These are phyloP conservation scores for Sarcophilus harrisii DNA, from an alignment of 2,797 vertebrate species.

Conservation along the genomic window DNA sequence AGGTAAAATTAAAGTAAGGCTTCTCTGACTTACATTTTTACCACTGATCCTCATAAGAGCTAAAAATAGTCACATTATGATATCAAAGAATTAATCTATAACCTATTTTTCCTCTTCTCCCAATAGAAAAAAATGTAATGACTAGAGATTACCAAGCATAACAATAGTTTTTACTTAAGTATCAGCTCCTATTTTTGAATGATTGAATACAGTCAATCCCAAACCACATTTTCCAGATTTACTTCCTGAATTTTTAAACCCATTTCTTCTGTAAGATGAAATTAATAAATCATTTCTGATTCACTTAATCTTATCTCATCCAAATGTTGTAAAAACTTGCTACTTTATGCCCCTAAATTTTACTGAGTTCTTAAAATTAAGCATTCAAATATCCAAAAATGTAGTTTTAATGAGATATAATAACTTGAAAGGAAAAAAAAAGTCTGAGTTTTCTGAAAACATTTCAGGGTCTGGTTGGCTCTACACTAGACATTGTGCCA, in stretches of 20 bases:
- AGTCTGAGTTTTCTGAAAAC: conserved; percentile 20
- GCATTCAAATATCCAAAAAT: conserved; percentile 61
- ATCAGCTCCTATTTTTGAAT: conserved; percentile 19
- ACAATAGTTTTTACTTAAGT: conserved; percentile 21
- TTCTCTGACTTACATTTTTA: not conserved
- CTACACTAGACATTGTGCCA: conserved; percentile 1
- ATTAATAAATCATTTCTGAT: conserved; percentile 62
- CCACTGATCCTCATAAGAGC: not conserved
- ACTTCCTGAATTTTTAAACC: conserved; percentile 23
- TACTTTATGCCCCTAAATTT: conserved; percentile 50
- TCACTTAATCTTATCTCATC: conserved; percentile 64
- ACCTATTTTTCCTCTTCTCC: not conserved
- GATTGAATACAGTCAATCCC: conserved; percentile 48
- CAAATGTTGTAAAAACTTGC: conserved; percentile 49
- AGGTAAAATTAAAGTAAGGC: not conserved
- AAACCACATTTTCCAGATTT: conserved; percentile 28
- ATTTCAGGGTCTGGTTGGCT: not conserved
- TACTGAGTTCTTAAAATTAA: conserved; percentile 51
- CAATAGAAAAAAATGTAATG: not conserved
- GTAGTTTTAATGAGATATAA: conserved; percentile 64
- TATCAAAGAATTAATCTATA: not conserved
- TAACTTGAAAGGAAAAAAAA: conserved; percentile 42
- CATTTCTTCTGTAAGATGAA: conserved; percentile 13
- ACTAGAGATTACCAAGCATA: conserved; percentile 33
- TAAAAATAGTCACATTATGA: not conserved